Evolutionary conservation across 1,140 invertebrate genomes (phyloP).

Genomic region (Hermetia illucens): DNA sequence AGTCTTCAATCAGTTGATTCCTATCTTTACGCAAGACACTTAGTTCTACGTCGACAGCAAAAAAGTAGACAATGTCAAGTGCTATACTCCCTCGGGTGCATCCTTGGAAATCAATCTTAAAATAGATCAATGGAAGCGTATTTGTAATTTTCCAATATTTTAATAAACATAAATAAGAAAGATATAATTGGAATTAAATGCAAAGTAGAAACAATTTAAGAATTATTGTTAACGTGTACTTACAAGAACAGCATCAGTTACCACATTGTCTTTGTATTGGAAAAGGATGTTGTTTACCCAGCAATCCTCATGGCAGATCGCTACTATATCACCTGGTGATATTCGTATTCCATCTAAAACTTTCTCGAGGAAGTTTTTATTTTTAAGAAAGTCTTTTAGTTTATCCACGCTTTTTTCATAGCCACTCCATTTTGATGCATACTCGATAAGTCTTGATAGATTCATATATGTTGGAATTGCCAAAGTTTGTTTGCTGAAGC

Average conservation of each 20-base stretch:
- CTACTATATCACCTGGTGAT: conserved; percentile 17
- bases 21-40: conserved; percentile 20
- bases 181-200: background rate
- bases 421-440: conserved; percentile 19
- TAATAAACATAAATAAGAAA: too few species aligned
- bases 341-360: conserved; percentile 16
- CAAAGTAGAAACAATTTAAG: background rate
- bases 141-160: background rate
- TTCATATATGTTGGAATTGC: too few species aligned
- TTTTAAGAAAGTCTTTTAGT: conserved; percentile 19
- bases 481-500: too few species aligned
- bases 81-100: conserved; percentile 27
- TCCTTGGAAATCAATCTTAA: conserved; percentile 25
- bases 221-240: conserved; percentile 6
- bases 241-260: conserved; percentile 24
- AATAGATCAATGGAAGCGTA: background rate
- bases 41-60: conserved; percentile 25
- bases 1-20: conserved; percentile 19
- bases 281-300: conserved; percentile 42
- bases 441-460: too few species aligned
- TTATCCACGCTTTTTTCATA: conserved; percentile 18
- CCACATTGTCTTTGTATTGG: conserved; percentile 27
- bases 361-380: conserved; percentile 24
- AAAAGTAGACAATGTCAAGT: conserved; percentile 27
- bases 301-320: conserved; percentile 37